Conservation (phyloP, 2,888 invertebrate species). For the Nudaria mundana region DNA sequence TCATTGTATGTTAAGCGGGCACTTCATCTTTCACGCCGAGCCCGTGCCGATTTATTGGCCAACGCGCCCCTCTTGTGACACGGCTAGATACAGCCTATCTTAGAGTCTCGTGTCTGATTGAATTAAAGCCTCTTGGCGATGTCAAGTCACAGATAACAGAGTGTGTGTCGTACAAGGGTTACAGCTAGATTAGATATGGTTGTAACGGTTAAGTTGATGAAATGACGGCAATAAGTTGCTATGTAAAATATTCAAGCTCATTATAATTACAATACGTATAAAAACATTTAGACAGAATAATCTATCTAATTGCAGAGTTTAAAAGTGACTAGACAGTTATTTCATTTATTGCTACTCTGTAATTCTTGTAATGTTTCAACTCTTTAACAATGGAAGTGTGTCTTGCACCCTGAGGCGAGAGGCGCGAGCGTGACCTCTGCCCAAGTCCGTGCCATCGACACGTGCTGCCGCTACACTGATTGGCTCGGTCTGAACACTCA, state of each 20-base stretch:
- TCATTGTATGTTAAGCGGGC: slow-evolving; percentile 80
- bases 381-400: slow-evolving; percentile 39
- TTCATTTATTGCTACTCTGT: no score
- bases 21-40: slow-evolving; percentile 74
- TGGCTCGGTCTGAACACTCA: slow-evolving; percentile 59
- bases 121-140: slow-evolving; percentile 52
- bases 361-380: no score
- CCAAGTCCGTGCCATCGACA: slow-evolving; percentile 51
- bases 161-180: slow-evolving; percentile 34
- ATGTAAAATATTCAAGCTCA: not conserved
- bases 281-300: not conserved
- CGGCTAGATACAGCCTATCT: slow-evolving; percentile 50
- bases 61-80: slow-evolving; percentile 71
- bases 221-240: slow-evolving; percentile 9
- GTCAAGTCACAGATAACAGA: slow-evolving; percentile 46
- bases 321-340: slow-evolving; percentile 19
- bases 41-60: slow-evolving; percentile 71
- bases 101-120: slow-evolving; percentile 44
- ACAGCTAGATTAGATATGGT: slow-evolving; percentile 41
- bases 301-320: not conserved
- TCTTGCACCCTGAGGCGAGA: slow-evolving; percentile 49
- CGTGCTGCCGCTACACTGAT: slow-evolving; percentile 69
- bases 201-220: slow-evolving; percentile 34
- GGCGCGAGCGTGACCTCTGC: slow-evolving; percentile 63
- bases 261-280: not conserved